Percentiles rank a stretch among this genome's conserved stretches.
Evolutionary conservation across 2,888 invertebrate species (phyloP).

Genomic region (Thymelicus sylvestris): DNA sequence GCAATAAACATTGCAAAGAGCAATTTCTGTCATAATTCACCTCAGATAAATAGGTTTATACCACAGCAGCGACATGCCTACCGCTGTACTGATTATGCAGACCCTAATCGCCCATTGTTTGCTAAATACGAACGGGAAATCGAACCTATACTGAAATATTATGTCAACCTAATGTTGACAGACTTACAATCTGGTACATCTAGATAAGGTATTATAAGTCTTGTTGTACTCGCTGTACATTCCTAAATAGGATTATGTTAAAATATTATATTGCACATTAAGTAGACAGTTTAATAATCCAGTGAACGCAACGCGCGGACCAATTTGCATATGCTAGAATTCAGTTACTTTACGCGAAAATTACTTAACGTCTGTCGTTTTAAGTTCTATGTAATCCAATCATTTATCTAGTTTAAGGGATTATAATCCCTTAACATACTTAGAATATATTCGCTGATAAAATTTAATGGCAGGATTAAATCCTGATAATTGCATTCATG

Average conservation of each 20-base stretch:
- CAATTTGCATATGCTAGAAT: slow-evolving; percentile 1
- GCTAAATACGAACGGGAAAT: slow-evolving; percentile 41
- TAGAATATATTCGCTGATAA: too few relatives aligned
- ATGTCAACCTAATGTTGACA: slow-evolving; percentile 32
- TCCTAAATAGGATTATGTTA: slow-evolving; percentile 14
- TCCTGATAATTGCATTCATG: too few relatives aligned
- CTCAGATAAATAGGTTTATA: slow-evolving; percentile 33
- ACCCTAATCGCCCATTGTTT: slow-evolving; percentile 42
- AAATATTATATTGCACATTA: slow-evolving; percentile 9
- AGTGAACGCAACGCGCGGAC: not conserved
- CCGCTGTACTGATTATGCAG: slow-evolving; percentile 30
- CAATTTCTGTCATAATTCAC: slow-evolving; percentile 21
- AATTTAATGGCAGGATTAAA: too few relatives aligned
- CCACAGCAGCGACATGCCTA: slow-evolving; percentile 25
- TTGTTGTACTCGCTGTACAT: slow-evolving; percentile 9
- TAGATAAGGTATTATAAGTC: slow-evolving; percentile 16
- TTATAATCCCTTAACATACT: too few relatives aligned
- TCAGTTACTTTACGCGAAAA: not conserved
- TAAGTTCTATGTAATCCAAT: not conserved
- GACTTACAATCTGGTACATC: slow-evolving; percentile 23
- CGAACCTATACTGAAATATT: slow-evolving; percentile 28
- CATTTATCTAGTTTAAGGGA: too few relatives aligned
- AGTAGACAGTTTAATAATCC: slow-evolving; percentile 1
- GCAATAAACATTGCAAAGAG: not conserved
- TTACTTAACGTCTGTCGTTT: not conserved